These are phyloP conservation scores for Rotaria magnacalcarata DNA, from an alignment of 2,888 invertebrate genomes.

Conservation along the genomic window DNA sequence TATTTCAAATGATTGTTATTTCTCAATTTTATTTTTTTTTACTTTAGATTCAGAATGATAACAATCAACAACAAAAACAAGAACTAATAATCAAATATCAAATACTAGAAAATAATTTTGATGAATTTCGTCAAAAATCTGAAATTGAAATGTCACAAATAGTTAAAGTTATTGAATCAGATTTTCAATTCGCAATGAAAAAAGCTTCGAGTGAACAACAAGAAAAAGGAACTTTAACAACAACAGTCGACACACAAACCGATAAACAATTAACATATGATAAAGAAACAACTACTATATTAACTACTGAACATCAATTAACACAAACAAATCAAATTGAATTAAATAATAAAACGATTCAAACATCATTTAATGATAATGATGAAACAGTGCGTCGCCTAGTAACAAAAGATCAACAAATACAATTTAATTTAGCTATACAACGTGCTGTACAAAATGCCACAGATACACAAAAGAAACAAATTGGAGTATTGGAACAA, in stretches of 20 bases:
- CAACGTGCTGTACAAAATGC: constrained; percentile 35
- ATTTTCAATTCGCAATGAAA: constrained; percentile 28
- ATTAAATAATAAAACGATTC: not conserved
- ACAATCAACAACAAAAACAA: not conserved
- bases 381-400: not conserved
- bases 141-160: not conserved
- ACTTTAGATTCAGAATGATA: constrained; percentile 1
- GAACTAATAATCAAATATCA: not conserved
- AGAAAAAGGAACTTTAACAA: not conserved
- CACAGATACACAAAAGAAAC: not conserved
- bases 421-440: constrained; percentile 28
- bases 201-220: not conserved
- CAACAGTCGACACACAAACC: constrained; percentile 1
- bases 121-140: not conserved
- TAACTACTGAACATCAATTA: not conserved
- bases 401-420: constrained; percentile 14
- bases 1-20: not conserved
- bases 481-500: not conserved
- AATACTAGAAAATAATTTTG: not conserved
- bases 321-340: not conserved
- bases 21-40: not conserved
- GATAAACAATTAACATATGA: not conserved
- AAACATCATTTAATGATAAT: not conserved
- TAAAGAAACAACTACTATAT: constrained; percentile 15
- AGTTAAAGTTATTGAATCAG: not conserved